These are phyloP conservation scores for Spisula solida DNA, from an alignment of 2,888 invertebrate species.

Conservation along the genomic window DNA sequence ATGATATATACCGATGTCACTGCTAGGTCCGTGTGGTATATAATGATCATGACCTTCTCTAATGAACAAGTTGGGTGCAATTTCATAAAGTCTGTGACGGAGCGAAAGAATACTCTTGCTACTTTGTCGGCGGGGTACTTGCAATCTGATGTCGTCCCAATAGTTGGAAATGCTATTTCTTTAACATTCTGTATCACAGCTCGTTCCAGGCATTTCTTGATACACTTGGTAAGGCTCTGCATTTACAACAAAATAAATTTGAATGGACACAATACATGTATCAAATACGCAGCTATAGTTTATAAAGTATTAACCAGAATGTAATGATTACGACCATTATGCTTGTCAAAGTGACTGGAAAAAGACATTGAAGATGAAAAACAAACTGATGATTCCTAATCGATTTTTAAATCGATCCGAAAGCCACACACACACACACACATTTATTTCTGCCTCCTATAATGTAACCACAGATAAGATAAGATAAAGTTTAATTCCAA, in stretches of 20 bases:
- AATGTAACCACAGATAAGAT: too few species aligned
- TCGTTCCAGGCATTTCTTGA: conserved; percentile 45
- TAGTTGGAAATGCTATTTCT: conserved; percentile 60
- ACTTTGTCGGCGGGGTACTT: conserved; percentile 48
- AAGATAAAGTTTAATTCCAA: too few species aligned
- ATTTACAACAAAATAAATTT: neutral
- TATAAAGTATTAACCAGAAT: too few species aligned
- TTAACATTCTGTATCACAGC: conserved; percentile 35
- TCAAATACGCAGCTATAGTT: neutral
- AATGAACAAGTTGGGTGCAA: conserved; percentile 39
- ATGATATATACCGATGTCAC: conserved; percentile 47
- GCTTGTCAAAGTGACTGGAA: too few species aligned
- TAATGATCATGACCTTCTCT: conserved; percentile 47
- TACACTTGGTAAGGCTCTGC: conserved; percentile 44
- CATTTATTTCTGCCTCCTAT: too few species aligned
- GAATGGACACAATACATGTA: neutral
- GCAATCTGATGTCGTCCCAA: conserved; percentile 55
- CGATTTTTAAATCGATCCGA: too few species aligned
- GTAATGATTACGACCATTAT: too few species aligned
- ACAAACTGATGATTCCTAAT: too few species aligned
- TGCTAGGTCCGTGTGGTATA: conserved; percentile 43
- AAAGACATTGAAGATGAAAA: too few species aligned
- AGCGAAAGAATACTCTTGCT: conserved; percentile 45
- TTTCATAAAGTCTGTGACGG: conserved; percentile 56
- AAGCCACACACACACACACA: too few species aligned